Percentiles rank a stretch among this genome's conserved stretches.
Evolutionary conservation across 2,888 invertebrate species (phyloP).

Genomic region (Habroteleia sp.): DNA sequence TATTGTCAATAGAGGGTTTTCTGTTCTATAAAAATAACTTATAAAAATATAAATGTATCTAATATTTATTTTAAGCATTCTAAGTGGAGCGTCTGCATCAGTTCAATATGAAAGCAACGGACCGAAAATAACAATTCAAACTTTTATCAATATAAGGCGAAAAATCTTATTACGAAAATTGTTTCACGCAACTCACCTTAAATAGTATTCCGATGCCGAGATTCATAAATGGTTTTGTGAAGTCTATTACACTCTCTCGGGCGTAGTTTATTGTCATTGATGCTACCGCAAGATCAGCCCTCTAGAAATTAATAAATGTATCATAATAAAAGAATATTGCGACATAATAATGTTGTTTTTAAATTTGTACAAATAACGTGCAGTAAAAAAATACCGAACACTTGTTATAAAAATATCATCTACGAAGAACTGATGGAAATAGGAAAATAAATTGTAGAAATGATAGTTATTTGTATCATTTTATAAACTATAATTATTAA

Average conservation of each 20-base stretch:
- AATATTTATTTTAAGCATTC: slow-evolving; percentile 2
- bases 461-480: too few relatives aligned
- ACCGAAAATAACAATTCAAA: slow-evolving; percentile 14
- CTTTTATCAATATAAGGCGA: slow-evolving; percentile 21
- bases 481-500: too few relatives aligned
- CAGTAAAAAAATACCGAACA: too few relatives aligned
- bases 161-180: slow-evolving; percentile 31
- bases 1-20: too few relatives aligned
- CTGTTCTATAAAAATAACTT: background rate
- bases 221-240: slow-evolving; percentile 96
- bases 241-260: slow-evolving; percentile 93
- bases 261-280: slow-evolving; percentile 95
- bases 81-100: slow-evolving; percentile 14
- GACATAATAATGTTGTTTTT: slow-evolving; percentile 15
- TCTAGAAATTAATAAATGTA: slow-evolving; percentile 82
- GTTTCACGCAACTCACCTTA: slow-evolving; percentile 83
- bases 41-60: too few relatives aligned
- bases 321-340: slow-evolving; percentile 16
- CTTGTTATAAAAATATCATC: background rate
- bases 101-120: slow-evolving; percentile 10
- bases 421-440: too few relatives aligned
- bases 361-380: background rate
- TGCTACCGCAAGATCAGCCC: slow-evolving; percentile 93
- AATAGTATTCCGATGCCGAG: slow-evolving; percentile 93
- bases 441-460: too few relatives aligned